Evolutionary conservation across 2,797 vertebrate species (phyloP).

Genomic region (Crypturellus tataupa): DNA sequence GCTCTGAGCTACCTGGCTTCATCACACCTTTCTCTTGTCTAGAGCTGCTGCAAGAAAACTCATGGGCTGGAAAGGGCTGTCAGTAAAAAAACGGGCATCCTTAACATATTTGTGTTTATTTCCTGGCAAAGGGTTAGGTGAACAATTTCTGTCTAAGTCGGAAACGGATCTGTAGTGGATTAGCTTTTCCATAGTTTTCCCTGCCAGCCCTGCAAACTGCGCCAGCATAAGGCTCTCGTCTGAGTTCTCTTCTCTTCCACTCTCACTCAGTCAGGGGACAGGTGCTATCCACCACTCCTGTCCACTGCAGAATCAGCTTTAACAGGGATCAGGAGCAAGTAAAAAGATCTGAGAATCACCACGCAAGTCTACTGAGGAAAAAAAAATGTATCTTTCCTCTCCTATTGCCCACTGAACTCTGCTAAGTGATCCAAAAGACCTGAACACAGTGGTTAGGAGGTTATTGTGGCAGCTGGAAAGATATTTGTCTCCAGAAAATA

Average conservation of each 20-base stretch:
- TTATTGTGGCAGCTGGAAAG: conserved; percentile 42
- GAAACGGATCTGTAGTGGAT: not conserved
- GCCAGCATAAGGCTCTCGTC: not conserved
- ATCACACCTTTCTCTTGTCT: not conserved
- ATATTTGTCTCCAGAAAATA: conserved; percentile 36
- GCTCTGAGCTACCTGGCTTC: not conserved
- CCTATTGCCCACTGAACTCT: not conserved
- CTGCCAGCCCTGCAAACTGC: not conserved
- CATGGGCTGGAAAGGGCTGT: not conserved
- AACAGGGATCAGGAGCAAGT: not conserved
- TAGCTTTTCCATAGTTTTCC: not conserved
- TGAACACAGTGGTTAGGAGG: not conserved
- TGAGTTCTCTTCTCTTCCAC: not conserved
- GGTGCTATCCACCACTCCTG: not conserved
- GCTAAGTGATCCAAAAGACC: not conserved
- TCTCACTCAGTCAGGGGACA: not conserved
- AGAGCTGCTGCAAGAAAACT: not conserved
- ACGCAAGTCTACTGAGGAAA: not conserved
- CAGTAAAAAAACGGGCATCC: not conserved
- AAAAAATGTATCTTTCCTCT: not conserved
- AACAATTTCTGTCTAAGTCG: conserved; percentile 36
- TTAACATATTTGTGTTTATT: not conserved
- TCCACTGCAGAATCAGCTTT: accelerated
- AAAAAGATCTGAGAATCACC: not conserved
- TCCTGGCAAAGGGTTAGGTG: not conserved